phyloP scores from a whole-genome alignment of 2,113 vertebrate genomes.

The Telmatochromis bifrenatus region DNA sequence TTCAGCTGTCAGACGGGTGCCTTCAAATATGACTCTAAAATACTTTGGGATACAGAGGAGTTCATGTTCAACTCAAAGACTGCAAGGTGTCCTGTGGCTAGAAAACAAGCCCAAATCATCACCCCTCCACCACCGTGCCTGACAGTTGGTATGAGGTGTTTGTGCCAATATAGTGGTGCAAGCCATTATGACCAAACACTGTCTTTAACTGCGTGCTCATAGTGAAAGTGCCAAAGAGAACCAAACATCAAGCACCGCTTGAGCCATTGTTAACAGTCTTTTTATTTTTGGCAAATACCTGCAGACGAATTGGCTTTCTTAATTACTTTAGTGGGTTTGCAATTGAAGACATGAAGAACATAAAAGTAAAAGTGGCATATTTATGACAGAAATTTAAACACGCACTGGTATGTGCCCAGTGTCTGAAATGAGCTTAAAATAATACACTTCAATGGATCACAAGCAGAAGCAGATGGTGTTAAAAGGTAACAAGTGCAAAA shows the following conservation, averaged over 20 bases:
- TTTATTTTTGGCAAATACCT: background rate
- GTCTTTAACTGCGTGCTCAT: background rate
- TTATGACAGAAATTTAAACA: background rate
- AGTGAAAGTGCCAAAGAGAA: background rate
- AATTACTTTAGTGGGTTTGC: background rate
- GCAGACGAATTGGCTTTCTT: background rate
- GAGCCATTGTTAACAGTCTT: background rate
- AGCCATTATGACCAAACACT: background rate
- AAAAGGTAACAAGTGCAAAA: background rate
- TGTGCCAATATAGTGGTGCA: no score
- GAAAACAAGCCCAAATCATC: background rate
- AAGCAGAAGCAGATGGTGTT: background rate
- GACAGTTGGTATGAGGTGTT: background rate
- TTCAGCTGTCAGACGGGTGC: background rate
- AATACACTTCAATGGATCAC: background rate
- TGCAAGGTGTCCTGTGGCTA: background rate
- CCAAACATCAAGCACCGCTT: background rate
- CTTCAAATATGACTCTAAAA: background rate
- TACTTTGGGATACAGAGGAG: background rate
- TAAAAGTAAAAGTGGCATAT: background rate
- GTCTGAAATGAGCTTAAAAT: background rate
- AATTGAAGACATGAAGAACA: background rate
- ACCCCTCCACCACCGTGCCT: background rate
- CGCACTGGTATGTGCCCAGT: background rate
- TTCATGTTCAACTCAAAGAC: background rate